phyloP scores from a whole-genome alignment of 2,888 invertebrate genomes.

The Leucophora obtusa region DNA sequence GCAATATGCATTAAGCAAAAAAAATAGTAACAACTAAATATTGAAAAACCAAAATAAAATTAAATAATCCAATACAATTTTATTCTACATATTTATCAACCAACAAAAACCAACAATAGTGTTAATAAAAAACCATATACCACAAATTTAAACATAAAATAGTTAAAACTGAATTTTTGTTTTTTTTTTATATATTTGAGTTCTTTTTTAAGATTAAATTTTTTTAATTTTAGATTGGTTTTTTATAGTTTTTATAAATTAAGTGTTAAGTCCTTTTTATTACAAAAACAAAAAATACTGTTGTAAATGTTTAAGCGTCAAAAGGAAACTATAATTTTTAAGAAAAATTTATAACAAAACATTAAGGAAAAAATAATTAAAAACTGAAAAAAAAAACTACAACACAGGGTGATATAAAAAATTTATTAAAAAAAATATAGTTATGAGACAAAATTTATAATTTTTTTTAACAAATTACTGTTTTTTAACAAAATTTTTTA shows the following conservation, averaged over 20 bases:
- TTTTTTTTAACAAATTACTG: not conserved
- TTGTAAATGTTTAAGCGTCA: slow-evolving; percentile 71
- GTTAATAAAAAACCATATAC: slow-evolving; percentile 52
- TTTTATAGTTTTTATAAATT: slow-evolving; percentile 15
- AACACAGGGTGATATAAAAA: slow-evolving; percentile 77
- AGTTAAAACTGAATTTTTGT: not conserved
- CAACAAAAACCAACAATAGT: slow-evolving; percentile 44
- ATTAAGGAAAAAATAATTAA: slow-evolving; percentile 19
- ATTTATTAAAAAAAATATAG: slow-evolving; percentile 17
- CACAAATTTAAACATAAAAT: slow-evolving; percentile 22
- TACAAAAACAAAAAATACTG: slow-evolving; percentile 67
- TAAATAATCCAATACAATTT: slow-evolving; percentile 55
- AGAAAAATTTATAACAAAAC: slow-evolving; percentile 30
- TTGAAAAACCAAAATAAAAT: slow-evolving; percentile 66
- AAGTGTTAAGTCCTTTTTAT: slow-evolving; percentile 44
- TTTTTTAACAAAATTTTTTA: not conserved
- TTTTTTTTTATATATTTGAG: not conserved
- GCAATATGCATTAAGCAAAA: slow-evolving; percentile 21
- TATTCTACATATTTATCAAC: slow-evolving; percentile 51
- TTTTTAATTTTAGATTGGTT: slow-evolving; percentile 9
- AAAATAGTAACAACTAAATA: slow-evolving; percentile 55
- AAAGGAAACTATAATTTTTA: slow-evolving; percentile 45
- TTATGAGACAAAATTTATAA: slow-evolving; percentile 17
- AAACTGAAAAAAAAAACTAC: slow-evolving; percentile 70
- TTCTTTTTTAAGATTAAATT: slow-evolving; percentile 1